These are phyloP conservation scores for Syrista parreyssii DNA, from an alignment of 2,888 invertebrate species.

Conservation along the genomic window DNA sequence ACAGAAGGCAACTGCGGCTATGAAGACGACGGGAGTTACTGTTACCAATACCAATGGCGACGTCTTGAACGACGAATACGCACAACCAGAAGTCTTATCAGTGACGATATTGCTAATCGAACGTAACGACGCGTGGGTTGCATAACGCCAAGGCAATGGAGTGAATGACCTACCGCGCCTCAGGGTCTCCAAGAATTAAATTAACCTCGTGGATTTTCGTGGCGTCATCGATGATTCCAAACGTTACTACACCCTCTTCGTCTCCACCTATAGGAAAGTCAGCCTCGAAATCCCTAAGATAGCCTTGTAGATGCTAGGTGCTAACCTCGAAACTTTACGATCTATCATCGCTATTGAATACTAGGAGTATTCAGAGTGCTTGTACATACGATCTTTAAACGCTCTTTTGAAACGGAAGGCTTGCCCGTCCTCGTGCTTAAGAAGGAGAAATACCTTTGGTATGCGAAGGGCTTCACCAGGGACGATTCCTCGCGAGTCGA, in stretches of 20 bases:
- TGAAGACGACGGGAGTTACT: not conserved
- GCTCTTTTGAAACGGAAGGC: not conserved
- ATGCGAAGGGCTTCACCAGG: not conserved
- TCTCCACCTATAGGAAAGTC: not conserved
- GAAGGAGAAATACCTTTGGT: not conserved
- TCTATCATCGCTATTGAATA: not conserved
- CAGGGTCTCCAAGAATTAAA: not conserved
- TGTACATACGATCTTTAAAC: not conserved
- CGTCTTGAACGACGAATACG: not conserved
- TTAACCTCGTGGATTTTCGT: not conserved
- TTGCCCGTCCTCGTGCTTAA: not conserved
- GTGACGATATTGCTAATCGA: conserved; percentile 1
- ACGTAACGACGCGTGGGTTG: conserved; percentile 8
- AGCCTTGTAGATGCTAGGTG: not conserved
- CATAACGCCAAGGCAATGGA: not conserved
- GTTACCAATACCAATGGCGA: not conserved
- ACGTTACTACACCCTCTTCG: not conserved
- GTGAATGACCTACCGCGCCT: not conserved
- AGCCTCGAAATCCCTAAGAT: not conserved
- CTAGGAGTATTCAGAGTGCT: not conserved
- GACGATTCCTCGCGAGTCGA: not conserved
- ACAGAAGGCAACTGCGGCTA: not conserved
- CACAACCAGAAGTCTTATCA: not conserved
- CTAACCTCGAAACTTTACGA: not conserved
- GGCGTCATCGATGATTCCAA: not conserved